phyloP scores from a whole-genome alignment of 2,888 invertebrate species.

The Xestia c-nigrum region DNA sequence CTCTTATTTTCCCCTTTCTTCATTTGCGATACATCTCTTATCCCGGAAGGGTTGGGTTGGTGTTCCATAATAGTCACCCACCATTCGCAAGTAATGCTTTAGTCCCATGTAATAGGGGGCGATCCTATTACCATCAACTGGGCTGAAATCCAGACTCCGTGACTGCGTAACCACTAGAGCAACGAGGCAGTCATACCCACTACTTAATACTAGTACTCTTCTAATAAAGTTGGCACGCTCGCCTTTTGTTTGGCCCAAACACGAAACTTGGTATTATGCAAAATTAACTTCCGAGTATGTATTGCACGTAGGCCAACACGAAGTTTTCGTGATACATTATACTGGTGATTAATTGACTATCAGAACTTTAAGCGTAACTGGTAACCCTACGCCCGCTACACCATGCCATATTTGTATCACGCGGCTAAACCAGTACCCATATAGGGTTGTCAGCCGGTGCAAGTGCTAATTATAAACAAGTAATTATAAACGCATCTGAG shows the following conservation, averaged over 20 bases:
- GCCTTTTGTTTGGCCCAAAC: background rate
- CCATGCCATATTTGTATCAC: conserved; percentile 41
- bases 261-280: conserved; percentile 4
- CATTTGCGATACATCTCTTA: too few relatives aligned
- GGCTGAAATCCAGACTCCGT: too few relatives aligned
- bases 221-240: background rate
- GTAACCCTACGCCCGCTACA: conserved; percentile 7
- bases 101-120: too few relatives aligned
- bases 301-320: background rate
- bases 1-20: too few relatives aligned
- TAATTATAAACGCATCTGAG: conserved; percentile 38
- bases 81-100: too few relatives aligned
- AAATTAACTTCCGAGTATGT: background rate
- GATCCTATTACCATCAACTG: too few relatives aligned
- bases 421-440: conserved; percentile 23
- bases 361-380: conserved; percentile 18
- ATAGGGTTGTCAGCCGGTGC: conserved; percentile 50
- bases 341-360: conserved; percentile 29
- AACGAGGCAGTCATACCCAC: background rate
- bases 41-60: too few relatives aligned
- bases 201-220: background rate
- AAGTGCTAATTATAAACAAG: conserved; percentile 39
- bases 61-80: too few relatives aligned
- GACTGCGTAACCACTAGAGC: background rate
- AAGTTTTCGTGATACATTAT: conserved; percentile 21